Percentiles rank a stretch among this genome's conserved stretches.
Evolutionary conservation across 1,140 invertebrate species (phyloP).

Genomic region (Phthorimaea operculella): DNA sequence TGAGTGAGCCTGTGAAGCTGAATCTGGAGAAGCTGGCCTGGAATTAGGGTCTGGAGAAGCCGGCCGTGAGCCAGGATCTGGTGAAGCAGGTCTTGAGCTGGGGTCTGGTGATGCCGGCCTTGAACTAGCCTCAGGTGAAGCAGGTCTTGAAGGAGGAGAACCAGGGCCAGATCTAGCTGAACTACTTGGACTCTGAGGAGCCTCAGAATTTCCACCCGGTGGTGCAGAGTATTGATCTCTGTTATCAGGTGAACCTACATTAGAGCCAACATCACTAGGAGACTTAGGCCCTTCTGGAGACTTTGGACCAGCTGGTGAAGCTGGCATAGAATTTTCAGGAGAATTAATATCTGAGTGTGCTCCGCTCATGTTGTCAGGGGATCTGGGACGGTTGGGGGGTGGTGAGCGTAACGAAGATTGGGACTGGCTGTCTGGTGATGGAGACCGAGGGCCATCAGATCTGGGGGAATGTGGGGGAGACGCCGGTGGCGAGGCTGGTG

Average conservation of each 20-base stretch:
- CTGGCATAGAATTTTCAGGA: conserved; percentile 50
- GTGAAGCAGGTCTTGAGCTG: conserved; percentile 38
- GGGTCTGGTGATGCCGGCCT: conserved; percentile 30
- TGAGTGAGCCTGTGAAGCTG: conserved; percentile 30
- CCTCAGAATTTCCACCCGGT: conserved; percentile 31
- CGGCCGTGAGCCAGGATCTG: conserved; percentile 35
- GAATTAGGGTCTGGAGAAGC: conserved; percentile 35
- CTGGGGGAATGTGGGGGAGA: neutral
- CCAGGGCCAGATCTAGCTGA: conserved; percentile 36
- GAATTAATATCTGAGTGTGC: conserved; percentile 59
- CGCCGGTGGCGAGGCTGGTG: conserved; percentile 20
- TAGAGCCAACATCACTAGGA: conserved; percentile 47
- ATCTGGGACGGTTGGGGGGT: conserved; percentile 26
- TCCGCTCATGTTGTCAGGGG: conserved; percentile 50
- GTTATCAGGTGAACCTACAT: conserved; percentile 43
- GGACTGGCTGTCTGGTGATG: conserved; percentile 19
- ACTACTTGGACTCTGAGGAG: conserved; percentile 41
- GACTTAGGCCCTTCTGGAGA: conserved; percentile 47
- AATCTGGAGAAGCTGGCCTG: conserved; percentile 43
- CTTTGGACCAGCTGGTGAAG: conserved; percentile 43
- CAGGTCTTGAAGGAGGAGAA: conserved; percentile 29
- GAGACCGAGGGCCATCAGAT: conserved; percentile 12
- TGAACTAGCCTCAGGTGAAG: conserved; percentile 29
- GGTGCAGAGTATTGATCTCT: conserved; percentile 29
- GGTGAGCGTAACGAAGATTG: conserved; percentile 20